Evolutionary conservation across 2,797 vertebrate genomes (phyloP).

Genomic region (Chelidonichthys spinosus): DNA sequence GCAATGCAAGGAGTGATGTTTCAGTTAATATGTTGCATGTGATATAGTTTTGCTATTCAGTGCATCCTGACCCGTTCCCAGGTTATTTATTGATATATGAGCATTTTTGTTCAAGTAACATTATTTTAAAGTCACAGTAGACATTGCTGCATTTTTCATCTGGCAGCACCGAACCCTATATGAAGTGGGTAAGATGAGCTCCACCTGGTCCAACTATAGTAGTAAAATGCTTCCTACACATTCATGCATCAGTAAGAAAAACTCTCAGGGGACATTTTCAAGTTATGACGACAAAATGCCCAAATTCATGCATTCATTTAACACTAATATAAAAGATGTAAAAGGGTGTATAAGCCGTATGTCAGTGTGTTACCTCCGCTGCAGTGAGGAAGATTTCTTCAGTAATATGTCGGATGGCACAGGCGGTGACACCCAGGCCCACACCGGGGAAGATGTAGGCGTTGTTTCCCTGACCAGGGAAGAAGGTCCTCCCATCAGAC

Average conservation of each 20-base stretch:
- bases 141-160: background rate
- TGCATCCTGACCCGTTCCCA: too few species aligned
- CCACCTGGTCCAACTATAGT: background rate
- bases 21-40: too few species aligned
- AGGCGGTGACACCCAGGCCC: constrained; percentile 89
- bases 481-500: constrained; percentile 87
- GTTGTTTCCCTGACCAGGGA: constrained; percentile 98
- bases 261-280: background rate
- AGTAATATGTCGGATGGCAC: constrained; percentile 86
- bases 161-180: background rate
- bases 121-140: background rate
- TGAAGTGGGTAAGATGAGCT: background rate
- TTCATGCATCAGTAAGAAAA: background rate
- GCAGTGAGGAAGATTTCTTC: constrained; percentile 92
- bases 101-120: background rate
- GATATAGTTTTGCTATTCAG: too few species aligned
- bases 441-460: constrained; percentile 97
- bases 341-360: background rate
- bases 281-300: background rate
- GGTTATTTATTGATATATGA: too few species aligned
- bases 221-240: constrained; percentile 1
- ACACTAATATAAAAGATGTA: background rate
- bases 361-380: constrained; percentile 88
- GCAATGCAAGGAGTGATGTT: too few species aligned
- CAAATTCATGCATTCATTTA: background rate